Percentiles rank a stretch among this genome's conserved stretches.
Conservation (phyloP, 2,888 invertebrate species). For the Conchocele bisecta region DNA sequence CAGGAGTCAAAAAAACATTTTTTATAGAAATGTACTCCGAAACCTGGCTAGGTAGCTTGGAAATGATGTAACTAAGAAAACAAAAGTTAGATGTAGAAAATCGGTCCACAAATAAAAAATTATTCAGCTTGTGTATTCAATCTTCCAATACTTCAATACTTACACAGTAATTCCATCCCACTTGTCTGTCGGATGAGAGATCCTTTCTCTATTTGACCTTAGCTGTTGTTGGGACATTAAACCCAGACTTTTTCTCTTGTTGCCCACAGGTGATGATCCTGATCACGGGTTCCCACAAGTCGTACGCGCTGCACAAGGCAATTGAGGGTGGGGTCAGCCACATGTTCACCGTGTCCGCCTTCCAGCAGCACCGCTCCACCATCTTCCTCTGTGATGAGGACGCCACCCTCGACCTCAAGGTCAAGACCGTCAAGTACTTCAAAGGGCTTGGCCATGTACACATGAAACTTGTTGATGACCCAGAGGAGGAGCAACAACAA, state of each 20-base stretch:
- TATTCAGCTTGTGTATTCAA: no score
- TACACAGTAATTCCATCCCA: no score
- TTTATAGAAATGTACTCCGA: no score
- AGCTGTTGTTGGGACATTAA: no score
- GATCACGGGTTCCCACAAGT: slow-evolving; percentile 97
- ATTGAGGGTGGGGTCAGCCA: slow-evolving; percentile 99
- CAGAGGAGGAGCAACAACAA: slow-evolving; percentile 25
- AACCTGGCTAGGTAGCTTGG: no score
- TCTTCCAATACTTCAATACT: no score
- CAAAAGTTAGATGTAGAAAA: no score
- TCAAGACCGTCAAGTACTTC: slow-evolving; percentile 99
- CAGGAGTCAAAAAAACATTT: no score
- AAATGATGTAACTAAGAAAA: no score
- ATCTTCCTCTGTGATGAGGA: slow-evolving; percentile 98
- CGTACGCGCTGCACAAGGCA: slow-evolving; percentile 97
- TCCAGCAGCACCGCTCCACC: slow-evolving; percentile 95
- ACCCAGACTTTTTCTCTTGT: not conserved
- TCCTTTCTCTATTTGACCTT: no score
- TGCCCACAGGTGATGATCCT: slow-evolving; percentile 93
- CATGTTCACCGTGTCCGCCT: slow-evolving; percentile 99
- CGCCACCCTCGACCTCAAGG: slow-evolving; percentile 97
- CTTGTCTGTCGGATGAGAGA: no score
- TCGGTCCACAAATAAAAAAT: no score
- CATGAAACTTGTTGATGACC: slow-evolving; percentile 76
- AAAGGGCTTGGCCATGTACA: slow-evolving; percentile 85